Base-by-base conservation (phyloP, 1,140 invertebrate species). In the Thalassaphorura encarpata region DNA sequence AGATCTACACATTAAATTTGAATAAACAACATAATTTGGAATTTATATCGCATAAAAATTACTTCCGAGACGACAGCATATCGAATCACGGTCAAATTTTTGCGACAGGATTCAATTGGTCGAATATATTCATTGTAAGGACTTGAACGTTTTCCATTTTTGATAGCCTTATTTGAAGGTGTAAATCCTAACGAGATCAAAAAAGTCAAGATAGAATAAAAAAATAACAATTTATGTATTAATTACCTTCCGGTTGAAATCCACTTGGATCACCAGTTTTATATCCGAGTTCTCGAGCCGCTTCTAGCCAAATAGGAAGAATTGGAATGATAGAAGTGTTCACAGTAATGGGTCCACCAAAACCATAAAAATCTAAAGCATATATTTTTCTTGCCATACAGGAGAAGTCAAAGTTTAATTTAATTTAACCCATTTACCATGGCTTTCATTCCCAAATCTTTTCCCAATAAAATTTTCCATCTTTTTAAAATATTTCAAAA, bases 291-390 rank as follows among this genome's bases (percentile, higher is more conserved):
- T 54, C 52, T 45, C n/a, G 2, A 6, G 40, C 52, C 3, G 52
- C 40, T 29, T 54, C 13, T 2, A 54, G 16, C 2, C 15, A 54
- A 13, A 54, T 18, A 26, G 3, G 2, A 13, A 11, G 3, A 6
- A 18, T 36, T 18, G 18, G 26, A 41, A 11, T 11, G 6, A 29
- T 46, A 45, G 24, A 8, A 21, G 6, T 3, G 52, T 27, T 41
- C 15, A 54, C 28, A 8, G 4, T 31, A 39, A 45, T n/a, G 3
- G 3, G 21, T 28, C 52, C 52, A 11, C n/a, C 26, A 8, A 23
- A 8, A 18, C 41, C 41, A 45, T 54, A 41, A 16, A 23, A 16
- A 54, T 36, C 52, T 54, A 48, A 13, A 13, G 15, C n/a, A n/a
- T n/a, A n/a, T n/a, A n/a, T n/a, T n/a, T 6, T 19, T 11, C 5